Percentiles rank a stretch among this genome's conserved stretches.
Conservation (phyloP, 2,113 vertebrate species). For the Poeciliopsis prolifica region DNA sequence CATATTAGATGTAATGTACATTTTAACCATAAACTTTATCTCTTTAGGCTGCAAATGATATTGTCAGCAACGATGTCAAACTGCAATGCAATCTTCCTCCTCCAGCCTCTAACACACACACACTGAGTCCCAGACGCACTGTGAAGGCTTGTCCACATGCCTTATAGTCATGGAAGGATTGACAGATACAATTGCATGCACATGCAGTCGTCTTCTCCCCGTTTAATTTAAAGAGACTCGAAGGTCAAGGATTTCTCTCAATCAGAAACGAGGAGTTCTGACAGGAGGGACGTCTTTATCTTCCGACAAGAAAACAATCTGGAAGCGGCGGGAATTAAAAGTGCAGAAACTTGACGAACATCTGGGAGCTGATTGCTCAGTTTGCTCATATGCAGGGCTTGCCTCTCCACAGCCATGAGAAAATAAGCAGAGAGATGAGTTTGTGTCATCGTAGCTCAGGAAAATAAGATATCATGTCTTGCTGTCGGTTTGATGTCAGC, state of each 20-base stretch:
- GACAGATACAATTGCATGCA: conserved; percentile 81
- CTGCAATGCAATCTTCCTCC: conserved; percentile 27
- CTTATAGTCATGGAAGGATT: conserved; percentile 69
- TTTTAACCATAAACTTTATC: conserved; percentile 27
- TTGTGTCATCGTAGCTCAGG: conserved; percentile 93
- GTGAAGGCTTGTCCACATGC: conserved; percentile 72
- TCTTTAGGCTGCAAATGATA: conserved; percentile 21
- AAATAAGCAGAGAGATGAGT: conserved; percentile 91
- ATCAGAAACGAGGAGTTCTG: conserved; percentile 80
- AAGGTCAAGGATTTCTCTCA: conserved; percentile 76
- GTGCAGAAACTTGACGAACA: conserved; percentile 82
- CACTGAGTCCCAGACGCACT: conserved; percentile 12
- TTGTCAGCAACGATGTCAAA: conserved; percentile 20
- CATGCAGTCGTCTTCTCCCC: conserved; percentile 70
- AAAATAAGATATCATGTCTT: conserved; percentile 99
- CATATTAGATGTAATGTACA: conserved; percentile 46
- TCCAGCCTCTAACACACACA: conserved; percentile 3
- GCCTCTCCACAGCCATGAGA: conserved; percentile 84
- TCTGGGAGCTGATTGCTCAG: conserved; percentile 84
- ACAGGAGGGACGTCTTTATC: conserved; percentile 86
- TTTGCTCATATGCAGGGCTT: conserved; percentile 67
- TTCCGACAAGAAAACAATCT: conserved; percentile 83
- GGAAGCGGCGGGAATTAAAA: conserved; percentile 91
- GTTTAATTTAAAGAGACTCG: conserved; percentile 74
- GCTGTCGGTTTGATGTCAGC: conserved; percentile 95